Evolutionary conservation across 1,140 invertebrate genomes (phyloP).

Genomic region (Dendroctonus ponderosae): DNA sequence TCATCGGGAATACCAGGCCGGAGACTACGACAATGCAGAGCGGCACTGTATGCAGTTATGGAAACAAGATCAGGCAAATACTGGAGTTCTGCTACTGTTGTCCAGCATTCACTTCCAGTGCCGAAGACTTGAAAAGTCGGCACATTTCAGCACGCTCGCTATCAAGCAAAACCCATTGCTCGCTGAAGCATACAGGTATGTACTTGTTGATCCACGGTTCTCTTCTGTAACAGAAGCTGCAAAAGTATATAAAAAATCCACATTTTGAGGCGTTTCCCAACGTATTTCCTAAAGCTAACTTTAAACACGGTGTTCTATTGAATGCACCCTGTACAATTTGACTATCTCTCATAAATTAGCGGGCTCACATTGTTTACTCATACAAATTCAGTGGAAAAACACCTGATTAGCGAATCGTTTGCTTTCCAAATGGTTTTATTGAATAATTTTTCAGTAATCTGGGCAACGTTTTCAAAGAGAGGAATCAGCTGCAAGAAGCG

Average conservation of each 20-base stretch:
- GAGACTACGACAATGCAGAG: conserved; percentile 98
- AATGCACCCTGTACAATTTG: too few species aligned
- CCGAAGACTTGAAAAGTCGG: conserved; percentile 93
- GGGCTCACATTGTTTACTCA: too few species aligned
- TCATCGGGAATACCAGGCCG: conserved; percentile 96
- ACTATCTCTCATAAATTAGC: too few species aligned
- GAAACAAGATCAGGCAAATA: conserved; percentile 95
- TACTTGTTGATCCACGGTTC: neutral
- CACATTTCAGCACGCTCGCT: conserved; percentile 91
- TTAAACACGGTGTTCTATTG: too few species aligned
- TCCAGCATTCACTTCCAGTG: conserved; percentile 99
- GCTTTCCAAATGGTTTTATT: too few species aligned
- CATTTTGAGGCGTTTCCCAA: too few species aligned
- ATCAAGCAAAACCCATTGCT: conserved; percentile 98
- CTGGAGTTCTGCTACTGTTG: conserved; percentile 90
- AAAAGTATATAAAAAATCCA: too few species aligned
- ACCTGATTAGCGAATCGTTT: neutral
- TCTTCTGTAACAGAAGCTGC: too few species aligned
- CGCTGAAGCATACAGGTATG: conserved; percentile 90
- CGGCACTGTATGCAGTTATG: conserved; percentile 98
- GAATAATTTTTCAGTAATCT: conserved; percentile 74
- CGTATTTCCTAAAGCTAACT: too few species aligned
- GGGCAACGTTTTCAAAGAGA: conserved; percentile 97
- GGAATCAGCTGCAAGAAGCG: conserved; percentile 92
- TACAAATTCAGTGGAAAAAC: neutral